Evolutionary conservation across 1,140 invertebrate genomes (phyloP).

Genomic region (Rhynchophorus ferrugineus): DNA sequence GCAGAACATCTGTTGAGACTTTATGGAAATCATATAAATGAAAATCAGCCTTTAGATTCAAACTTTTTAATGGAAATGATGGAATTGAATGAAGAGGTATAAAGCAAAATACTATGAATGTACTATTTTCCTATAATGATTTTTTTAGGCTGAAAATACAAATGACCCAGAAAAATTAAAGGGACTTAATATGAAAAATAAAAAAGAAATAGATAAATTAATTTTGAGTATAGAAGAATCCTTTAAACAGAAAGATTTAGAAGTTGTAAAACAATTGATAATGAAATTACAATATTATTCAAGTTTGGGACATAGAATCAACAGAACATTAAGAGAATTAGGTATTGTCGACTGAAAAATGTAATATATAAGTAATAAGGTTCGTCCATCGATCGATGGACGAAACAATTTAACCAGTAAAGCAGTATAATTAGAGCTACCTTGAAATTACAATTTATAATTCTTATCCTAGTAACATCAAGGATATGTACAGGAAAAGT

Average conservation of each 20-base stretch:
- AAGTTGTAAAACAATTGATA: slow-evolving; percentile 52
- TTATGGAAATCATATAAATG: slow-evolving; percentile 57
- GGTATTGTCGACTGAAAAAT: slow-evolving; percentile 57
- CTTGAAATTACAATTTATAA: no score
- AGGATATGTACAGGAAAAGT: no score
- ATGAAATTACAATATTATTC: slow-evolving; percentile 76
- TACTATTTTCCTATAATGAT: neutral
- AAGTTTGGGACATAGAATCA: slow-evolving; percentile 70
- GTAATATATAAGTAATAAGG: no score
- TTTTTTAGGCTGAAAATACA: slow-evolving; percentile 51
- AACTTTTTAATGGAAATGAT: slow-evolving; percentile 79
- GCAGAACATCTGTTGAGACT: slow-evolving; percentile 67
- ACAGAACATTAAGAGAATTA: slow-evolving; percentile 56
- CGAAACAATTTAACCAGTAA: no score
- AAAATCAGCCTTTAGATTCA: slow-evolving; percentile 60
- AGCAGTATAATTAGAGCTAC: no score
- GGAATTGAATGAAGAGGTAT: slow-evolving; percentile 78
- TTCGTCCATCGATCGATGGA: no score
- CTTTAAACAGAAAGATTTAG: slow-evolving; percentile 55
- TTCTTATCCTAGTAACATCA: no score
- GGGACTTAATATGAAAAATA: slow-evolving; percentile 53
- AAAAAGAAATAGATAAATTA: slow-evolving; percentile 47
- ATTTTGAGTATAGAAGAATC: slow-evolving; percentile 49
- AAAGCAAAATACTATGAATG: neutral
- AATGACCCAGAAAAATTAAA: slow-evolving; percentile 53